Percentiles rank a stretch among this genome's conserved stretches.
Conservation (phyloP, 2,888 invertebrate species). For the Rhagonycha lutea region DNA sequence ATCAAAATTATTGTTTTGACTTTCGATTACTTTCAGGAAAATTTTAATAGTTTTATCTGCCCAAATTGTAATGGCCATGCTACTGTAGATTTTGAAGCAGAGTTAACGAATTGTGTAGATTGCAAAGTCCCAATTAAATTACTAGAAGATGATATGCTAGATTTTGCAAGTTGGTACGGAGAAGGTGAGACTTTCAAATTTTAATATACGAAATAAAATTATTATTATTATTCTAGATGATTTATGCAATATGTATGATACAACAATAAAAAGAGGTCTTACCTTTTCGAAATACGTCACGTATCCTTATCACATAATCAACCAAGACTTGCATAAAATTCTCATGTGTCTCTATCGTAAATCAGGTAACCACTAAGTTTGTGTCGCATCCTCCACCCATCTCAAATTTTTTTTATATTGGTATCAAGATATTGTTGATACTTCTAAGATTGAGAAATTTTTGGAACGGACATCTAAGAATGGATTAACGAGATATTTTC, state of each 20-base stretch:
- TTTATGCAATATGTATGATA: neutral
- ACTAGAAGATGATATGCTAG: too few species aligned
- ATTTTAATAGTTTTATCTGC: neutral
- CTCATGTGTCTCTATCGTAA: neutral
- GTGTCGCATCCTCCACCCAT: neutral
- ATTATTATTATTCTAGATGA: neutral
- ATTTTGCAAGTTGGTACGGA: neutral
- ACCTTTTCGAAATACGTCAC: rapidly evolving
- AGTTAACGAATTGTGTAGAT: neutral
- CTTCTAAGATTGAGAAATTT: too few species aligned
- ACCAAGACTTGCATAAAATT: rapidly evolving
- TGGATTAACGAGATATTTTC: too few species aligned
- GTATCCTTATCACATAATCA: neutral
- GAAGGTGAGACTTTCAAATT: neutral
- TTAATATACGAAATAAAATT: neutral
- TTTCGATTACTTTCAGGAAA: neutral
- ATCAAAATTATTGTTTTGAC: too few species aligned
- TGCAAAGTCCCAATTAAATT: neutral
- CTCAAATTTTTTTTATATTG: too few species aligned
- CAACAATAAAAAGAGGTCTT: neutral
- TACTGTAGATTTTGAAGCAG: neutral
- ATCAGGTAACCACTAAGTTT: neutral
- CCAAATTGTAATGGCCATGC: neutral
- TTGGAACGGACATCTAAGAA: too few species aligned
- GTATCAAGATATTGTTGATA: too few species aligned